Conservation (phyloP, 2,888 invertebrate species). For the Ophonus ardosiacus region DNA sequence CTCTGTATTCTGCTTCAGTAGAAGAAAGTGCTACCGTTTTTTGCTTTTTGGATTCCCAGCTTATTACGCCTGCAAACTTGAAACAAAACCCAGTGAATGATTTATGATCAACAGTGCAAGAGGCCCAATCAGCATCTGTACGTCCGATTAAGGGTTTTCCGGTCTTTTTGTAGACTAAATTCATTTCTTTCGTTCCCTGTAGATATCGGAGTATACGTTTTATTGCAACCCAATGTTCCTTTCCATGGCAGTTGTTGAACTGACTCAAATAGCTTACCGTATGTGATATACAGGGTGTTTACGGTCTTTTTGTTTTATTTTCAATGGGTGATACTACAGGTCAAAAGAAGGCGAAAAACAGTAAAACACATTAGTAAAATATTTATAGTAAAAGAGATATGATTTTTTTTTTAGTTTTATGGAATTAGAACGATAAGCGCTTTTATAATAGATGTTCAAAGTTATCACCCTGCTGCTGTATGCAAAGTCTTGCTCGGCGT, state of each 20-base stretch:
- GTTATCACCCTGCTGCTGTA: too few relatives aligned
- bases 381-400: too few relatives aligned
- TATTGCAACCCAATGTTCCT: conserved; percentile 15
- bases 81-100: background rate
- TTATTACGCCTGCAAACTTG: background rate
- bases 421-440: too few relatives aligned
- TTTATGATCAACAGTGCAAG: background rate
- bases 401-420: too few relatives aligned
- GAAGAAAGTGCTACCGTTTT: conserved; percentile 9
- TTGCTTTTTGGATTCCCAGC: background rate
- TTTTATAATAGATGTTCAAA: too few relatives aligned
- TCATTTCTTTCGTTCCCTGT: background rate
- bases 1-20: conserved; percentile 15
- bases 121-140: conserved; percentile 47
- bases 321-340: too few relatives aligned
- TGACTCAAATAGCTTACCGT: conserved; percentile 44
- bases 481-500: too few relatives aligned
- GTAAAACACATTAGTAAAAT: too few relatives aligned
- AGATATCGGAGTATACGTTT: background rate
- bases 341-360: too few relatives aligned
- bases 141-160: background rate
- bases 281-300: too few relatives aligned
- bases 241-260: background rate
- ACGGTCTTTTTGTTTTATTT: too few relatives aligned
- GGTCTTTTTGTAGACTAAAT: background rate